Conservation (phyloP, 2,797 vertebrate species). For the Rhynchotus rufescens region DNA sequence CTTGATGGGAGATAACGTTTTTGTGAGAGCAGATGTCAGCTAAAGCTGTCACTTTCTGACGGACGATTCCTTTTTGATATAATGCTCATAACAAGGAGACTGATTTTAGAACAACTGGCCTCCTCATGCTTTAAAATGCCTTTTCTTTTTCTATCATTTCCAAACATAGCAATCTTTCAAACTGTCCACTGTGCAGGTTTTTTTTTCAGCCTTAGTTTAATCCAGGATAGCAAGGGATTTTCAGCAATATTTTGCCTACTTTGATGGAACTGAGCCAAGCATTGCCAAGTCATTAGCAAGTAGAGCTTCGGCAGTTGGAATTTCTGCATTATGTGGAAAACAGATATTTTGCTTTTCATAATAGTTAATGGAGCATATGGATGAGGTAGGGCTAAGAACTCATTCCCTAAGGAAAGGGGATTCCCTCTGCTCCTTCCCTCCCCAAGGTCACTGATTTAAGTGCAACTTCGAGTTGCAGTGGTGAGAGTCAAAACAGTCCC, state of each 20-base stretch:
- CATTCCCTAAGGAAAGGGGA: background rate
- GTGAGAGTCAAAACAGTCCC: background rate
- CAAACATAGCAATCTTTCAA: background rate
- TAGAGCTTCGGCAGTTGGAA: background rate
- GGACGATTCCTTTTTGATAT: slow-evolving; percentile 20
- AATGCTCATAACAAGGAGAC: slow-evolving; percentile 3
- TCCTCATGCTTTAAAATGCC: background rate
- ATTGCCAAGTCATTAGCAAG: background rate
- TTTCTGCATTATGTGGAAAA: background rate
- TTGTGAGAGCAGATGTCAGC: slow-evolving; percentile 53
- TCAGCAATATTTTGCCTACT: background rate
- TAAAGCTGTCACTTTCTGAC: slow-evolving; percentile 58
- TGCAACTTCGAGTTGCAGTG: background rate
- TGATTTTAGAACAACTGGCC: slow-evolving; percentile 46
- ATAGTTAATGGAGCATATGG: background rate
- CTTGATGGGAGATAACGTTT: slow-evolving; percentile 19
- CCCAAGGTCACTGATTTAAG: background rate
- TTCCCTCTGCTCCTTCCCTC: background rate
- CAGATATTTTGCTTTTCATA: background rate
- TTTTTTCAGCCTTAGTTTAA: background rate
- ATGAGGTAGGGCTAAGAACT: background rate
- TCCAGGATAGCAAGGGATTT: background rate
- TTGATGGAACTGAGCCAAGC: background rate
- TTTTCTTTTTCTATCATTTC: background rate
- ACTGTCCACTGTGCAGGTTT: background rate